phyloP scores from a whole-genome alignment of 2,797 vertebrate species.

The Takifugu rubripes region DNA sequence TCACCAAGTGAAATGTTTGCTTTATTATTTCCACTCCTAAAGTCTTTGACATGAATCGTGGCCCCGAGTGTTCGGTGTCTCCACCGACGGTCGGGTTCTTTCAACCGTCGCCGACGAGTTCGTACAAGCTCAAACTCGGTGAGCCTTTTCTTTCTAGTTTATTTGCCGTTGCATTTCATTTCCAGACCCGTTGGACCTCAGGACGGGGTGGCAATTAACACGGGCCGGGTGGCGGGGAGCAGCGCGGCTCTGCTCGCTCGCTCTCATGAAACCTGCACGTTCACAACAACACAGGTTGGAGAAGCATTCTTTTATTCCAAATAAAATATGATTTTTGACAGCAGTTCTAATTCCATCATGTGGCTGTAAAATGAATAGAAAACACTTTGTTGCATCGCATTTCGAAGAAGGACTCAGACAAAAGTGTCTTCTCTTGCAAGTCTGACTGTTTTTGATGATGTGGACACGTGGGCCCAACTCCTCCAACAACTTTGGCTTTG shows the following conservation, averaged over 20 bases:
- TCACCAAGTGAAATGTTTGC: too few species aligned
- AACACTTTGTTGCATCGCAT: conserved; percentile 60
- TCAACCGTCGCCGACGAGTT: conserved; percentile 44
- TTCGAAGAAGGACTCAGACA: conserved; percentile 62
- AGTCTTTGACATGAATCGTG: conserved; percentile 33
- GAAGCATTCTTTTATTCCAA: conserved; percentile 78
- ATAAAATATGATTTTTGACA: conserved; percentile 76
- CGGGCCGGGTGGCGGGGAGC: conserved; percentile 63
- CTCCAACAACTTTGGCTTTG: conserved; percentile 68
- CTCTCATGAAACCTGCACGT: conserved; percentile 62
- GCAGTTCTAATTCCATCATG: conserved; percentile 71
- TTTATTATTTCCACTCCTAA: neutral
- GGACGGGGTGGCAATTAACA: conserved; percentile 73
- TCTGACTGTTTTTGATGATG: conserved; percentile 64
- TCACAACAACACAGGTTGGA: conserved; percentile 73
- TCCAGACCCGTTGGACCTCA: conserved; percentile 64
- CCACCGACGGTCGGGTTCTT: conserved; percentile 18
- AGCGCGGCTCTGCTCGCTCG: conserved; percentile 43
- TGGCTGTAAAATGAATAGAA: conserved; percentile 70
- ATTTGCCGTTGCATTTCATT: conserved; percentile 68
- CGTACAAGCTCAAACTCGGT: conserved; percentile 59
- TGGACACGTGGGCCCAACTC: conserved; percentile 54
- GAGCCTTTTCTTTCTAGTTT: conserved; percentile 70
- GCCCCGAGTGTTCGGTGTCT: conserved; percentile 36
- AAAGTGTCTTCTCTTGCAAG: conserved; percentile 57